phyloP scores from a whole-genome alignment of 1,140 invertebrate species.

The Caenorhabditis briggsae region DNA sequence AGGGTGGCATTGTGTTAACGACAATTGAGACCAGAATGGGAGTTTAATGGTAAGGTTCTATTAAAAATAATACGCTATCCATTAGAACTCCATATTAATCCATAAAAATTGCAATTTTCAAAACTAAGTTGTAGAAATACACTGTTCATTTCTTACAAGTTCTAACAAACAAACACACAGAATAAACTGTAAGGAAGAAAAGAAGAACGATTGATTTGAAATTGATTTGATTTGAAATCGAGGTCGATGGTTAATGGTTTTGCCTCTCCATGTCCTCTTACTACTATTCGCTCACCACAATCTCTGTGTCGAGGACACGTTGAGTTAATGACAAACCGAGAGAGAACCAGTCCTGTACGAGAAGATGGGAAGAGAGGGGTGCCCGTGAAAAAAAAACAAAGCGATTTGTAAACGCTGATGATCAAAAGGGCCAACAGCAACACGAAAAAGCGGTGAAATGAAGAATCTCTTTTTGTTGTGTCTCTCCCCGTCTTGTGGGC shows the following conservation, averaged over 20 bases:
- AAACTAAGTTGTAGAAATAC: too few species aligned
- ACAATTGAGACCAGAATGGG: too few species aligned
- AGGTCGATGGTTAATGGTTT: conserved; percentile 52
- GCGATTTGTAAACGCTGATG: conserved; percentile 41
- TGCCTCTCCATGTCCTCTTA: background rate
- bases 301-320: conserved; percentile 28
- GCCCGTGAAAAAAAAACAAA: conserved; percentile 47
- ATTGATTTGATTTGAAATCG: conserved; percentile 38
- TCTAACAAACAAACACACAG: background rate
- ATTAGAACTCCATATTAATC: too few species aligned
- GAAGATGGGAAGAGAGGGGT: background rate
- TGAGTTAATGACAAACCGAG: conserved; percentile 44
- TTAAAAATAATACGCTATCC: too few species aligned
- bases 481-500: background rate
- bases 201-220: background rate
- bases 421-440: background rate
- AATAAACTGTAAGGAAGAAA: background rate
- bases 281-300: conserved; percentile 12
- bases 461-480: conserved; percentile 28
- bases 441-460: conserved; percentile 11
- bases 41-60: too few species aligned
- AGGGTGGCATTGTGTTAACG: too few species aligned
- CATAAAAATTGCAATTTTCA: too few species aligned
- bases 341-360: conserved; percentile 28
- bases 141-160: too few species aligned